A percentile compares a stretch with the other conserved stretches of the same genome.
These are phyloP conservation scores for Drosophila repleta DNA, from an alignment of 1,140 invertebrate genomes.

Conservation along the genomic window DNA sequence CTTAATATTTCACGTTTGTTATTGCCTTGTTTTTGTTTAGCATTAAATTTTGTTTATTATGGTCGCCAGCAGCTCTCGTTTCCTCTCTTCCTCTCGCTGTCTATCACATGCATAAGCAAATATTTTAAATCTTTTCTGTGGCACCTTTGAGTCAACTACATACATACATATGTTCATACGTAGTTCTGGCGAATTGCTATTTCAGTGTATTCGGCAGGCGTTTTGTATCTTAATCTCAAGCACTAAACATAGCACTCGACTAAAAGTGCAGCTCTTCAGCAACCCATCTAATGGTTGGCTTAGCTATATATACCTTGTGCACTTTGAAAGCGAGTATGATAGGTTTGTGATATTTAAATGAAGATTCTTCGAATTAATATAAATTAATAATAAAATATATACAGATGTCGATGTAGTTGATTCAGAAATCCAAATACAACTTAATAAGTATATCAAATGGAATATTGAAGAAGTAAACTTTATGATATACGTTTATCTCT, in stretches of 20 bases:
- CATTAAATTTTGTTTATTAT: slow-evolving; percentile 40
- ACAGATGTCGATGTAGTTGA: no score
- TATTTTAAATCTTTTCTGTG: slow-evolving; percentile 14
- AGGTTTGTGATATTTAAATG: not conserved
- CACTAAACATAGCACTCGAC: slow-evolving; percentile 5
- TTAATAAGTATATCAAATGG: no score
- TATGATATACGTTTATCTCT: no score
- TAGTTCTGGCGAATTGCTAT: slow-evolving; percentile 17
- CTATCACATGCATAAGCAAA: not conserved
- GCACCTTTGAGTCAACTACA: slow-evolving; percentile 26
- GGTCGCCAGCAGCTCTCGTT: slow-evolving; percentile 5
- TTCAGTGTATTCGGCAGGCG: slow-evolving; percentile 5
- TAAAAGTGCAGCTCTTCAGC: not conserved
- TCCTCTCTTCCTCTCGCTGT: not conserved
- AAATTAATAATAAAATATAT: no score
- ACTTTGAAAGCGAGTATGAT: not conserved
- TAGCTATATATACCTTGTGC: slow-evolving; percentile 2
- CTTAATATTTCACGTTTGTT: slow-evolving; percentile 25
- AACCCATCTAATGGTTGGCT: slow-evolving; percentile 3
- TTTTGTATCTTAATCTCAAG: not conserved
- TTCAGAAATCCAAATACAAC: no score
- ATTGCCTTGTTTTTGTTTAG: slow-evolving; percentile 43
- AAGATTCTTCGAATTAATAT: no score
- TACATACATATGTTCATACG: no score
- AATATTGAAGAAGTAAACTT: no score